phyloP scores from a whole-genome alignment of 1,140 invertebrate genomes.

The Neodiprion lecontei region DNA sequence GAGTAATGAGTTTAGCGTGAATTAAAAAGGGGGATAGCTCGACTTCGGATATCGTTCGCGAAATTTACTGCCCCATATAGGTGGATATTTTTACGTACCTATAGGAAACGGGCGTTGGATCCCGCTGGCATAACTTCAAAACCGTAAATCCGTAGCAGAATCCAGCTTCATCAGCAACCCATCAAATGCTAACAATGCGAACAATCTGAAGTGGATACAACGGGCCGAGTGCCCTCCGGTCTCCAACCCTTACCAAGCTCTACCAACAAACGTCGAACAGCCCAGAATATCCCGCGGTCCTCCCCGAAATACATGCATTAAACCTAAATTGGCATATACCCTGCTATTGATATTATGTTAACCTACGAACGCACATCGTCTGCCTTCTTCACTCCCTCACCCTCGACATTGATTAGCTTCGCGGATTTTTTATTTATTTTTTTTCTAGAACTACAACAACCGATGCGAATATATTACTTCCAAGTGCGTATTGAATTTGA shows the following conservation, averaged over 20 bases:
- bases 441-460: too few species aligned
- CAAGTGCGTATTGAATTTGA: too few species aligned
- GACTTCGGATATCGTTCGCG: background rate
- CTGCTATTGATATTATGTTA: background rate
- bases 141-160: slow-evolving; percentile 7
- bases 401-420: too few species aligned
- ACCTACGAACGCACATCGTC: background rate
- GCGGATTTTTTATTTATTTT: too few species aligned
- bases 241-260: background rate
- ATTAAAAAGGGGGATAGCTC: too few species aligned
- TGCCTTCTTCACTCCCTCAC: background rate
- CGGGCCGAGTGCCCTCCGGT: background rate
- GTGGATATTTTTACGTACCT: background rate
- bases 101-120: background rate
- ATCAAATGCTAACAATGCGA: slow-evolving; percentile 15
- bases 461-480: too few species aligned
- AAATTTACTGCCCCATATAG: background rate
- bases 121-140: slow-evolving; percentile 6
- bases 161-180: slow-evolving; percentile 11
- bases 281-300: background rate
- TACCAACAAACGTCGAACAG: background rate
- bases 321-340: slow-evolving; percentile 8
- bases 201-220: slow-evolving; percentile 16
- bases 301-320: slow-evolving; percentile 10
- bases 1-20: too few species aligned